These are phyloP conservation scores for Argyrosomus regius DNA, from an alignment of 2,797 vertebrate genomes.

Conservation along the genomic window DNA sequence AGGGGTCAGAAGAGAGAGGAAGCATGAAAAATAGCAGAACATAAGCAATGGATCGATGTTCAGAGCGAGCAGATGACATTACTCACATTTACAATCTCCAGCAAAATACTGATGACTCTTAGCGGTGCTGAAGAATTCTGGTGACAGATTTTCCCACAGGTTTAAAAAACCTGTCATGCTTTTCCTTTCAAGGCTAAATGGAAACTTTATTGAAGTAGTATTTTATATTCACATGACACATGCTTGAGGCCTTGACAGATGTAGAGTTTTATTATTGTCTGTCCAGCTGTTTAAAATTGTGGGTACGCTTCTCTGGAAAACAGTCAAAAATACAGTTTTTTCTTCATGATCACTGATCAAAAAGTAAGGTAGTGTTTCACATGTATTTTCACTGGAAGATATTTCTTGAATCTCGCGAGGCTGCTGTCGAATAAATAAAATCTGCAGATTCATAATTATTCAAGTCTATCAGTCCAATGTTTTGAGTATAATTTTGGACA, in stretches of 20 bases:
- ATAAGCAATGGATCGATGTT: conserved; percentile 7
- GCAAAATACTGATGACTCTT: conserved; percentile 2
- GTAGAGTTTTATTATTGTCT: background rate
- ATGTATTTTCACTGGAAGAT: background rate
- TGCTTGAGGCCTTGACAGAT: background rate
- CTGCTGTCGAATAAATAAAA: background rate
- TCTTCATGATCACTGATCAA: background rate
- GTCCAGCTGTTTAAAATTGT: conserved; percentile 7
- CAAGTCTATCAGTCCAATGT: background rate
- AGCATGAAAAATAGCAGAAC: background rate
- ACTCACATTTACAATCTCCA: conserved; percentile 18
- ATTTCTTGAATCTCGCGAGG: background rate
- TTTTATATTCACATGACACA: conserved; percentile 4
- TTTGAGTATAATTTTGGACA: background rate
- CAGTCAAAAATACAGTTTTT: conserved; percentile 10
- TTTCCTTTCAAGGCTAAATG: conserved; percentile 11
- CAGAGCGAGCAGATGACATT: conserved; percentile 6
- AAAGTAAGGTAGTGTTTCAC: no score
- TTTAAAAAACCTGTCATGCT: conserved; percentile 1
- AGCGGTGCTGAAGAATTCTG: background rate
- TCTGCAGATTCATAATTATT: background rate
- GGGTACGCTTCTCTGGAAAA: background rate
- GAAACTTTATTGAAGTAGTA: conserved; percentile 2
- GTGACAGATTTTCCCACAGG: background rate
- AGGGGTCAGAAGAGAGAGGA: conserved; percentile 34